phyloP scores from a whole-genome alignment of 2,888 invertebrate species.

The Caenorhabditis wallacei region DNA sequence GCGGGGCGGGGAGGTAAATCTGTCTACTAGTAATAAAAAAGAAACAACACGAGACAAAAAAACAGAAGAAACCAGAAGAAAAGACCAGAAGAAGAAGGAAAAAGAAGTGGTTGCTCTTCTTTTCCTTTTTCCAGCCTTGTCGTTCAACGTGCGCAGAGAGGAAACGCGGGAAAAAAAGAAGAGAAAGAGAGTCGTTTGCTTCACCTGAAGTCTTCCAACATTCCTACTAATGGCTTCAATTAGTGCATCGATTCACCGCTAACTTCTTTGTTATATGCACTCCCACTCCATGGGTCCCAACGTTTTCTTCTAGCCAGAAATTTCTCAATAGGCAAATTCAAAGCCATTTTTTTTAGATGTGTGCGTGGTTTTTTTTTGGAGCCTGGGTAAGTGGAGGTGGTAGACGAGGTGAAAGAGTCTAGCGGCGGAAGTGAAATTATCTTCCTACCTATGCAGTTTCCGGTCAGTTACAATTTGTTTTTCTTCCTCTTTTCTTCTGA shows the following conservation, averaged over 20 bases:
- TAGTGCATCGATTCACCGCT: slow-evolving; percentile 68
- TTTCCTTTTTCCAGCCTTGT: slow-evolving; percentile 36
- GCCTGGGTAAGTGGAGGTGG: slow-evolving; percentile 30
- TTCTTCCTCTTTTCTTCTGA: slow-evolving; percentile 17
- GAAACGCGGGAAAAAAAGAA: slow-evolving; percentile 11
- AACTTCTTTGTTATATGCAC: slow-evolving; percentile 67
- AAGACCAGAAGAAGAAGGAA: slow-evolving; percentile 19
- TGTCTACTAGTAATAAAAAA: slow-evolving; percentile 42
- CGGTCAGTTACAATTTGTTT: slow-evolving; percentile 63
- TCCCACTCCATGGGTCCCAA: slow-evolving; percentile 27
- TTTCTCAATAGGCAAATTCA: slow-evolving; percentile 42
- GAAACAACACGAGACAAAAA: slow-evolving; percentile 41
- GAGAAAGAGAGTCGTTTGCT: slow-evolving; percentile 16
- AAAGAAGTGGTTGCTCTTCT: slow-evolving; percentile 53
- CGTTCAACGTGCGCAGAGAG: slow-evolving; percentile 29
- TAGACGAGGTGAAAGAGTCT: slow-evolving; percentile 30
- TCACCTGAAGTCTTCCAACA: slow-evolving; percentile 62
- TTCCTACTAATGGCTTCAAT: slow-evolving; percentile 67
- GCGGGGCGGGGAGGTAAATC: slow-evolving; percentile 23
- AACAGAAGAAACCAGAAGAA: slow-evolving; percentile 20
- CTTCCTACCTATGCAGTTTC: slow-evolving; percentile 40
- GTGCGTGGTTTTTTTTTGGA: background rate
- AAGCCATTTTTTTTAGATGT: background rate
- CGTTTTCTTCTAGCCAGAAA: slow-evolving; percentile 11
- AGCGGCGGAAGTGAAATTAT: slow-evolving; percentile 53